Evolutionary conservation across 2,888 invertebrate species (phyloP).

Genomic region (Hyposoter didymator): DNA sequence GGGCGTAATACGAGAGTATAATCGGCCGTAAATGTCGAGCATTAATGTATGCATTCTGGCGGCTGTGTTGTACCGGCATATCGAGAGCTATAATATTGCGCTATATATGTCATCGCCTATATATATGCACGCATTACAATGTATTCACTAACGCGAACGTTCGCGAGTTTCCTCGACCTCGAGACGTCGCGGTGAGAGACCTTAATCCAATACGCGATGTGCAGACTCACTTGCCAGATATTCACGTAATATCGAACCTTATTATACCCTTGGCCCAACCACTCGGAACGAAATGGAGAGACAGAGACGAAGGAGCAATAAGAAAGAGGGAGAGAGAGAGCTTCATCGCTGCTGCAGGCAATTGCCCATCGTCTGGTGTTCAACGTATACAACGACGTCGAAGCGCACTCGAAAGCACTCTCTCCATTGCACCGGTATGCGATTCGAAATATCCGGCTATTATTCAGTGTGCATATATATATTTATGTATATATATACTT

Average conservation of each 20-base stretch:
- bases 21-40: slow-evolving; percentile 61
- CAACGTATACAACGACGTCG: background rate
- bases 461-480: slow-evolving; percentile 22
- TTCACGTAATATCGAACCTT: slow-evolving; percentile 56
- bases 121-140: slow-evolving; percentile 14
- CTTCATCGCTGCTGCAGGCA: slow-evolving; percentile 44
- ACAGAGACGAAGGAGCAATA: background rate
- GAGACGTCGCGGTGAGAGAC: slow-evolving; percentile 56
- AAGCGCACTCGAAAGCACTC: slow-evolving; percentile 17
- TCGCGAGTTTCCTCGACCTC: slow-evolving; percentile 56
- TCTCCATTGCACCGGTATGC: slow-evolving; percentile 53
- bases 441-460: slow-evolving; percentile 69
- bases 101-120: slow-evolving; percentile 15
- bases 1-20: slow-evolving; percentile 52
- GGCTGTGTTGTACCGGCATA: slow-evolving; percentile 22
- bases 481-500: background rate
- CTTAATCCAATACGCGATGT: slow-evolving; percentile 49
- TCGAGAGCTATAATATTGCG: slow-evolving; percentile 38
- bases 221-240: slow-evolving; percentile 39
- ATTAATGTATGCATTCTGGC: slow-evolving; percentile 49
- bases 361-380: slow-evolving; percentile 51
- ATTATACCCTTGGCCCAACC: slow-evolving; percentile 53
- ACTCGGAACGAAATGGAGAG: slow-evolving; percentile 44
- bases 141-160: slow-evolving; percentile 14
- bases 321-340: background rate